These are phyloP conservation scores for Numida meleagris DNA, from an alignment of 2,113 vertebrate genomes.

Conservation along the genomic window DNA sequence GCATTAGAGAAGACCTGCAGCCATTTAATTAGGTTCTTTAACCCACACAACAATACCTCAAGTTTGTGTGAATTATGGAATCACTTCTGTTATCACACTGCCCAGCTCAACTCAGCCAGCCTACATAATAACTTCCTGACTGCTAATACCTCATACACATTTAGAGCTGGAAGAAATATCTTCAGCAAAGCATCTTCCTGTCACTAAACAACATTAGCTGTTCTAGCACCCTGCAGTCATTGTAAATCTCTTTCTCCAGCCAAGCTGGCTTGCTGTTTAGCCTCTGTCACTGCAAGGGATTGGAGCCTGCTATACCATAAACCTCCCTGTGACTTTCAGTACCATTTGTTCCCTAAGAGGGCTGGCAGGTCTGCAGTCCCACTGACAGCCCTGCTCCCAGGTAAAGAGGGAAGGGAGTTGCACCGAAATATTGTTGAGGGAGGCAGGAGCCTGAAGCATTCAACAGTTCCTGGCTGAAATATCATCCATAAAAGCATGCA, in stretches of 20 bases:
- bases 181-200: not conserved
- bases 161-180: not conserved
- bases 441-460: not conserved
- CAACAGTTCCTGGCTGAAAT: not conserved
- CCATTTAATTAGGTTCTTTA: not conserved
- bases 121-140: not conserved
- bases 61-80: not conserved
- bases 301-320: not conserved
- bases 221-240: not conserved
- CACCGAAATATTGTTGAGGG: not conserved
- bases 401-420: not conserved
- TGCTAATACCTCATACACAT: not conserved
- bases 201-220: constrained; percentile 7
- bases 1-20: not conserved
- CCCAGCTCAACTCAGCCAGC: not conserved
- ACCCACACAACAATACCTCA: not conserved
- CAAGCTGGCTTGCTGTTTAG: not conserved
- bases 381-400: not conserved
- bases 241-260: not conserved
- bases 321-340: not conserved
- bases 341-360: not conserved
- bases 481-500: not conserved
- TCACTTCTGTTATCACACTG: not conserved
- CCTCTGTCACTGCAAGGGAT: not conserved
- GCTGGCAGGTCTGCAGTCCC: not conserved